Percentiles rank a stretch among this genome's conserved stretches.
Evolutionary conservation across 2,797 vertebrate species (phyloP).

Genomic region (Premnoplex brunnescens): DNA sequence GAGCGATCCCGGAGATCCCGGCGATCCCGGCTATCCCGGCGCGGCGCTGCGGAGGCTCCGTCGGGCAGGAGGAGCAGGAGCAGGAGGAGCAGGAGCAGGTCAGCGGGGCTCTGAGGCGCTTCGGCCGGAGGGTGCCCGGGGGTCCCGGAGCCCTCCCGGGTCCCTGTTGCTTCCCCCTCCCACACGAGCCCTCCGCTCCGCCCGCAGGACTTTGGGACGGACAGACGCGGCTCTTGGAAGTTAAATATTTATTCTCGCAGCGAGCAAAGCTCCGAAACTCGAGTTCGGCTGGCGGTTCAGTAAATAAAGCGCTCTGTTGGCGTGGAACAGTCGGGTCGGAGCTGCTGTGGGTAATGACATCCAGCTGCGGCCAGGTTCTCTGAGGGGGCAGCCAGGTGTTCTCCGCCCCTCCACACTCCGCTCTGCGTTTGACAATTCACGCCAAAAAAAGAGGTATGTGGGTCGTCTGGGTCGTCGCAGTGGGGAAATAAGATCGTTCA

Average conservation of each 20-base stretch:
- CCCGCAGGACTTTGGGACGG: not conserved
- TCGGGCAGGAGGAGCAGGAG: not conserved
- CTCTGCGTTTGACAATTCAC: not conserved
- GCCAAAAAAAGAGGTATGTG: not conserved
- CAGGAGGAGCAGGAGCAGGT: not conserved
- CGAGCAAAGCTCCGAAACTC: not conserved
- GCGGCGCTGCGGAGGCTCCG: not conserved
- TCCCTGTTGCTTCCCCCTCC: not conserved
- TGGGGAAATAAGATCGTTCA: accelerated
- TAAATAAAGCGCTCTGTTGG: not conserved
- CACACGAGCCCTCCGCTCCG: not conserved
- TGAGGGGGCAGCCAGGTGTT: not conserved
- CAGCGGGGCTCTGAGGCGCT: not conserved
- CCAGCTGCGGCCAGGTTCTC: not conserved
- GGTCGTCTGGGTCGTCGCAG: accelerated
- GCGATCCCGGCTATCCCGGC: not conserved
- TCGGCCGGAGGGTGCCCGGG: accelerated
- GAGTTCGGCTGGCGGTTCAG: not conserved
- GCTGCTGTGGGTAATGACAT: not conserved
- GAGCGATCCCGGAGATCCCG: not conserved
- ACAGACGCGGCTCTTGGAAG: not conserved
- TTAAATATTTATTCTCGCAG: not conserved
- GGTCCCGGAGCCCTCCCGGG: not conserved
- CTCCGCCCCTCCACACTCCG: accelerated
- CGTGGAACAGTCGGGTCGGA: not conserved